phyloP scores from a whole-genome alignment of 2,888 invertebrate genomes.

The Carcina quercana region DNA sequence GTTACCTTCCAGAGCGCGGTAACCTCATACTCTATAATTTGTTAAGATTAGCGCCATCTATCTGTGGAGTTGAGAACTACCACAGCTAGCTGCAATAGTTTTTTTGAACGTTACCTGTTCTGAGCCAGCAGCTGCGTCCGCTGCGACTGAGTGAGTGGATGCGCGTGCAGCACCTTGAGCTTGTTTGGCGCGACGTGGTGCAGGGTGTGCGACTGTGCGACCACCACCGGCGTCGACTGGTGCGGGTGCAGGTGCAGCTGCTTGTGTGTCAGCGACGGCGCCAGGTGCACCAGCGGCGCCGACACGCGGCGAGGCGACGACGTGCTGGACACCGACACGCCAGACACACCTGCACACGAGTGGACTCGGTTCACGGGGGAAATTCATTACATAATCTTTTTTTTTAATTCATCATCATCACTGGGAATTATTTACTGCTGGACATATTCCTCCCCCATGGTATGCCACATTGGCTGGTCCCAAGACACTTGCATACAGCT shows the following conservation, averaged over 20 bases:
- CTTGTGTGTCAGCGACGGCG: constrained; percentile 31
- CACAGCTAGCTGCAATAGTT: too few species aligned
- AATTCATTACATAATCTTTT: too few species aligned
- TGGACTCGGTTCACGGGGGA: too few species aligned
- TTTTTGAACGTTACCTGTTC: constrained; percentile 3
- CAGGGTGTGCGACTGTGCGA: constrained; percentile 33
- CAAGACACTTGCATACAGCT: too few species aligned
- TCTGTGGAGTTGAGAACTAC: too few species aligned
- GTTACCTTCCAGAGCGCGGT: too few species aligned
- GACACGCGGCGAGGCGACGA: constrained; percentile 26
- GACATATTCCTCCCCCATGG: too few species aligned
- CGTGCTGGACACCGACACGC: constrained; percentile 17
- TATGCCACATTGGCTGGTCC: too few species aligned
- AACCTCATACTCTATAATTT: too few species aligned
- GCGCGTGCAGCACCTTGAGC: constrained; percentile 55
- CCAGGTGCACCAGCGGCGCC: constrained; percentile 39
- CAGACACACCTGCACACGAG: constrained; percentile 18
- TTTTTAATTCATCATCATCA: too few species aligned
- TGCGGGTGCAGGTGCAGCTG: constrained; percentile 20
- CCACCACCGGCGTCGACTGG: constrained; percentile 27
- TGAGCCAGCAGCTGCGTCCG: constrained; percentile 38
- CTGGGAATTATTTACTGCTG: too few species aligned
- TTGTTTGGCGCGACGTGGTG: constrained; percentile 45
- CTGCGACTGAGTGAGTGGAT: constrained; percentile 47
- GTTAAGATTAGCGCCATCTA: too few species aligned